Percentiles rank a stretch among this genome's conserved stretches.
These are phyloP conservation scores for Agriopis leucophaearia DNA, from an alignment of 2,888 invertebrate genomes.

Conservation along the genomic window DNA sequence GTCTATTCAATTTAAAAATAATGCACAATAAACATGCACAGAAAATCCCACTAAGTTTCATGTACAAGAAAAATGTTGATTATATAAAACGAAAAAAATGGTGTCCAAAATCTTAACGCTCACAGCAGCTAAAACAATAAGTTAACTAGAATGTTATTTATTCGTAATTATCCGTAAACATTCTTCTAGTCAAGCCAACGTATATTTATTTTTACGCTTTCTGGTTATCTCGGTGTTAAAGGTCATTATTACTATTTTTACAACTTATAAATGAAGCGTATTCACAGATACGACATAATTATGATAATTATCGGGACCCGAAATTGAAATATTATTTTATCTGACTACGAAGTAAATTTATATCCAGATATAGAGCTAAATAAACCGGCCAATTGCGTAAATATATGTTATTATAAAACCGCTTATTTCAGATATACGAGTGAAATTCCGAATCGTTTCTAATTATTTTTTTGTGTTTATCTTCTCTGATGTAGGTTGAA, in stretches of 20 bases:
- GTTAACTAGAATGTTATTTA: not conserved
- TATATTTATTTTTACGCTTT: not conserved
- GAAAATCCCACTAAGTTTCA: too few species aligned
- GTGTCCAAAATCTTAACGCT: too few species aligned
- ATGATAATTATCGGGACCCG: not conserved
- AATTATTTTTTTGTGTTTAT: too few species aligned
- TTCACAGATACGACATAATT: not conserved
- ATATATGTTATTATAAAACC: too few species aligned
- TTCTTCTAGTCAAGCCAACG: not conserved
- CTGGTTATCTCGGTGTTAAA: constrained; percentile 11
- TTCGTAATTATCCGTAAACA: not conserved
- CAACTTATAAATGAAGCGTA: constrained; percentile 6
- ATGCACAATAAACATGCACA: too few species aligned
- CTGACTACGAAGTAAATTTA: not conserved
- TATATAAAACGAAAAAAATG: too few species aligned
- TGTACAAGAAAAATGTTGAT: too few species aligned
- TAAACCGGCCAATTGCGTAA: not conserved
- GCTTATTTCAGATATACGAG: too few species aligned
- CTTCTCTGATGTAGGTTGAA: too few species aligned
- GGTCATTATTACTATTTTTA: constrained; percentile 9
- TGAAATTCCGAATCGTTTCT: too few species aligned
- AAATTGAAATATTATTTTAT: not conserved
- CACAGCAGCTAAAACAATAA: too few species aligned
- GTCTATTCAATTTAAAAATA: too few species aligned
- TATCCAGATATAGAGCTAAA: not conserved